Evolutionary conservation across 1,140 invertebrate genomes (phyloP).

Genomic region (Drosophila carrolli): DNA sequence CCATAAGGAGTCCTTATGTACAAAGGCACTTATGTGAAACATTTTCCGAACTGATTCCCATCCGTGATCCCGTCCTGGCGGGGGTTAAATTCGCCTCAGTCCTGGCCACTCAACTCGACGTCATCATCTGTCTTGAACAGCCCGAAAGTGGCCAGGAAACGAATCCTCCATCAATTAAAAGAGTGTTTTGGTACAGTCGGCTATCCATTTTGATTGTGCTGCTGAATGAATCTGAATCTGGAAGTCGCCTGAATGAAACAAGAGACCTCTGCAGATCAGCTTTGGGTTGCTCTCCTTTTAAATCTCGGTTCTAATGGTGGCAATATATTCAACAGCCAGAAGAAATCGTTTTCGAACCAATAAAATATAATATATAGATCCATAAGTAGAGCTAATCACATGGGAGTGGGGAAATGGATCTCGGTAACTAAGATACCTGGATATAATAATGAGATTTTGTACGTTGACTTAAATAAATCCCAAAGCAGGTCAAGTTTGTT

Average conservation of each 20-base stretch:
- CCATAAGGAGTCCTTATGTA: constrained; percentile 18
- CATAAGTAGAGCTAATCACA: too few species aligned
- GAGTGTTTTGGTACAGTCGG: constrained; percentile 1
- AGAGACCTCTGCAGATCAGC: neutral
- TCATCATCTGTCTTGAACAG: constrained; percentile 41
- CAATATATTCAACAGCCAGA: too few species aligned
- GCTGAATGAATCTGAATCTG: constrained; percentile 10
- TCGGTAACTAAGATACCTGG: too few species aligned
- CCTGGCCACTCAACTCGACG: constrained; percentile 6
- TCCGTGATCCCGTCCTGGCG: constrained; percentile 12
- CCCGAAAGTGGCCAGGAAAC: constrained; percentile 20
- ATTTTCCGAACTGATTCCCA: constrained; percentile 37
- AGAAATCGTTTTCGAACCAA: too few species aligned
- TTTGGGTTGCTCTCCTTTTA: neutral
- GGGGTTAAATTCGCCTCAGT: constrained; percentile 28
- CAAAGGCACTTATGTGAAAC: constrained; percentile 37
- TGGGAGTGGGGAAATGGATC: too few species aligned
- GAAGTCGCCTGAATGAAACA: constrained; percentile 7
- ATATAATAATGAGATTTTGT: too few species aligned
- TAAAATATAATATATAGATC: too few species aligned
- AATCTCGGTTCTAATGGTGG: too few species aligned
- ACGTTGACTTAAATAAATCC: too few species aligned
- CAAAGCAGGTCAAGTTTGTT: too few species aligned
- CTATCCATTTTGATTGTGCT: neutral
- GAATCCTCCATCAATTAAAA: constrained; percentile 9